Evolutionary conservation across 1,140 invertebrate genomes (phyloP).

Genomic region (Drosophila dunni): DNA sequence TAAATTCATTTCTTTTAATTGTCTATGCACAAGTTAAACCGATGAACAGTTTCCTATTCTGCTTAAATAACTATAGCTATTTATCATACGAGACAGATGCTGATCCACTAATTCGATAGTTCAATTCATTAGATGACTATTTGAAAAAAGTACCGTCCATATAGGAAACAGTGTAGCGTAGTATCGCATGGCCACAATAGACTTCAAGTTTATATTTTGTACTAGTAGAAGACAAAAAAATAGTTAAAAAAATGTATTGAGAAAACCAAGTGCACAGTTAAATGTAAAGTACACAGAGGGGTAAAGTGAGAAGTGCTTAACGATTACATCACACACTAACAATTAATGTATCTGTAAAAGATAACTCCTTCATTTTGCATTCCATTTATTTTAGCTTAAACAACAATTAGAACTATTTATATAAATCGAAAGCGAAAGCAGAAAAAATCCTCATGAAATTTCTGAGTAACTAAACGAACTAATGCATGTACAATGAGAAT

Average conservation of each 20-base stretch:
- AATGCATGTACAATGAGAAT: constrained; percentile 56
- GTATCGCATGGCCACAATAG: constrained; percentile 40
- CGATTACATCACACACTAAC: constrained; percentile 21
- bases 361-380: constrained; percentile 36
- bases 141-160: constrained; percentile 71
- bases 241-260: background rate
- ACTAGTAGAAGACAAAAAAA: constrained; percentile 26
- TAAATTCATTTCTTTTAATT: constrained; percentile 15
- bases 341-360: constrained; percentile 19
- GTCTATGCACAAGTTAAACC: constrained; percentile 16
- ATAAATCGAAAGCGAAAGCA: background rate
- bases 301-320: background rate
- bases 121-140: constrained; percentile 37
- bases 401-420: constrained; percentile 15
- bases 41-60: constrained; percentile 1
- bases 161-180: constrained; percentile 28
- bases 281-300: constrained; percentile 23
- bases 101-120: constrained; percentile 20
- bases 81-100: background rate
- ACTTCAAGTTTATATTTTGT: constrained; percentile 57
- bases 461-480: constrained; percentile 30
- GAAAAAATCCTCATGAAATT: constrained; percentile 9
- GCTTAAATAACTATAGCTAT: constrained; percentile 1
- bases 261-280: constrained; percentile 11
- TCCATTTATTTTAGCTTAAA: constrained; percentile 21